Conservation (phyloP, 2,888 invertebrate species). For the Aporophyla nigra region DNA sequence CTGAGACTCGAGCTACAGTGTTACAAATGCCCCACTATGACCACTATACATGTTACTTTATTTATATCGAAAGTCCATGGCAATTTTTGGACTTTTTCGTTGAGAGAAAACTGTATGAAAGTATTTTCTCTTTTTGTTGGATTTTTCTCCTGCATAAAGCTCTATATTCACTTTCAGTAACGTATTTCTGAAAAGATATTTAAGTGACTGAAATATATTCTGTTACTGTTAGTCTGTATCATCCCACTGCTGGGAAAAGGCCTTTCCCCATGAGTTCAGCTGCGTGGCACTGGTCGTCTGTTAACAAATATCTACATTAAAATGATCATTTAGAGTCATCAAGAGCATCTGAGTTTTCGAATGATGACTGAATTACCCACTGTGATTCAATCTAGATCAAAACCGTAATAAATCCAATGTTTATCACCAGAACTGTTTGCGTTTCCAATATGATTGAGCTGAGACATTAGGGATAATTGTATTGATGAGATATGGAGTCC, state of each 20-base stretch:
- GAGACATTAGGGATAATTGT: conserved; percentile 47
- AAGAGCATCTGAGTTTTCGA: neutral
- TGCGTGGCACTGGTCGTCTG: neutral
- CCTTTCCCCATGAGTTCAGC: neutral
- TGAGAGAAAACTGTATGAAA: neutral
- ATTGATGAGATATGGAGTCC: conserved; percentile 33
- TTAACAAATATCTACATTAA: neutral
- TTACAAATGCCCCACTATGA: conserved; percentile 15
- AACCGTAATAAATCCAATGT: conserved; percentile 51
- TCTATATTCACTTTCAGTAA: neutral
- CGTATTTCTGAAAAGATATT: neutral
- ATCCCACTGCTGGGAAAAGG: neutral
- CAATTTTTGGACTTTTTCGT: neutral
- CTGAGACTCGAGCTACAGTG: conserved; percentile 52
- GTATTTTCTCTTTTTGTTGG: neutral
- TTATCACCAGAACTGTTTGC: conserved; percentile 30
- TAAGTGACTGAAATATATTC: no score
- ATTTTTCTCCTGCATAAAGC: neutral
- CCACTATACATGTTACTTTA: neutral
- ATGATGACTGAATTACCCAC: conserved; percentile 2
- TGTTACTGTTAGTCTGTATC: neutral
- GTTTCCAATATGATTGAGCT: conserved; percentile 31
- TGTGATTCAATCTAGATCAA: conserved; percentile 41
- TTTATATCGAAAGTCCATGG: conserved; percentile 2
- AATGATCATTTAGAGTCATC: neutral